Evolutionary conservation across 2,113 vertebrate genomes (phyloP), one percentile per base, ranked within the genome.

Genomic region (Tiliqua scincoides): DNA sequence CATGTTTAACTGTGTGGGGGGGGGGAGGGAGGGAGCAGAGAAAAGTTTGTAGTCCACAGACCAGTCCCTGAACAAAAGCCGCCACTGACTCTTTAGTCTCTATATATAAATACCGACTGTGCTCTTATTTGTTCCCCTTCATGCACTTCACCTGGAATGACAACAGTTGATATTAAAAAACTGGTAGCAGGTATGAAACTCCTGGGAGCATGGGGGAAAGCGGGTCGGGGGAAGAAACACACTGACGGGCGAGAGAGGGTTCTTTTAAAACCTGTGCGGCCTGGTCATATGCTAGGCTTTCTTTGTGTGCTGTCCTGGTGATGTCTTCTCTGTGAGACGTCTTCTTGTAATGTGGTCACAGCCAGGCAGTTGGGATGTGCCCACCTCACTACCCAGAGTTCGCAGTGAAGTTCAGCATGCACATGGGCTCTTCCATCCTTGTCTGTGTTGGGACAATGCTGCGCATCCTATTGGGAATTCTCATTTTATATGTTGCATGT

Each of bases 131-230:
- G 95, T 91, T 95, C 92, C 96, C 89, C 92, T 76, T 86, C 96
- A 97, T 96, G 97, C 96, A 87, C 96, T 94, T 92, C 97, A 97
- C 96, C 96, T 93, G 98, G 98, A 96, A 97, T 96, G 89, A 96
- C 97, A 92, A 96, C 98, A 97, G 98, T 98, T 96, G 98, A 98
- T 96, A 98, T 98, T 96, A 98, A 99, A 96, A 98, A 98, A 95
- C 95, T 98, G 96, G 97, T 97, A 96, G 95, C 98, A 99, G 98
- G 98, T 99, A 99, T 92, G 98, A 94, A 94, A 86, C 83, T 82
- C 20, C 32, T 72, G 72, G 70, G 88, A 94, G 93, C 95, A 93
- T 94, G 94, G 37, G 35, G 92, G 80, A 71, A 73, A 80, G 52
- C 78, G 2, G 2, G 40, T 30, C 30, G 70, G 32, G 43, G 4